These are phyloP conservation scores for Scytalopus superciliaris DNA, from an alignment of 2,113 vertebrate species.

Conservation along the genomic window DNA sequence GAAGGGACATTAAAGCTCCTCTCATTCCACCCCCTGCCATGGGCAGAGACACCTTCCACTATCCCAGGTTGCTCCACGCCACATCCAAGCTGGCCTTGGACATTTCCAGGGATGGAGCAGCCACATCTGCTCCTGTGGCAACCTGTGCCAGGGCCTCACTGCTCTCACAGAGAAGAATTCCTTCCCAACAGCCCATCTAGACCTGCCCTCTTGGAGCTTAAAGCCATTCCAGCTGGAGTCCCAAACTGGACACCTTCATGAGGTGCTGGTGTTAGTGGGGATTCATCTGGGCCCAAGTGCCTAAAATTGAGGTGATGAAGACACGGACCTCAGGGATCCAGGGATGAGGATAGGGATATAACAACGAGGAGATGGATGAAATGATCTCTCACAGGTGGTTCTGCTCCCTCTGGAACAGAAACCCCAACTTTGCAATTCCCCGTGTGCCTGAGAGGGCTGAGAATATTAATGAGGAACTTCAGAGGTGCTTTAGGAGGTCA, in stretches of 20 bases:
- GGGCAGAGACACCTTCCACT: not conserved
- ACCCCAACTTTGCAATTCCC: not conserved
- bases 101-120: not conserved
- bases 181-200: not conserved
- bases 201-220: too few relatives aligned
- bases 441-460: not conserved
- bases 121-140: not conserved
- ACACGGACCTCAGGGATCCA: not conserved
- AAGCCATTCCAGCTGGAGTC: not conserved
- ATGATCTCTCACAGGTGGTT: not conserved
- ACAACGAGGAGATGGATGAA: not conserved
- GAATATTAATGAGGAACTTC: not conserved
- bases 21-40: not conserved
- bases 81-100: fast-evolving
- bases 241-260: not conserved
- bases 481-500: not conserved
- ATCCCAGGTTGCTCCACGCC: not conserved
- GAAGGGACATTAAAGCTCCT: not conserved
- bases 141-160: not conserved
- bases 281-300: not conserved
- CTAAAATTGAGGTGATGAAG: not conserved
- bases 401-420: not conserved
- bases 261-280: not conserved
- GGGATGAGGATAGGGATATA: not conserved
- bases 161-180: not conserved